Conservation (phyloP, 2,113 vertebrate species). For the Vombatus ursinus region DNA sequence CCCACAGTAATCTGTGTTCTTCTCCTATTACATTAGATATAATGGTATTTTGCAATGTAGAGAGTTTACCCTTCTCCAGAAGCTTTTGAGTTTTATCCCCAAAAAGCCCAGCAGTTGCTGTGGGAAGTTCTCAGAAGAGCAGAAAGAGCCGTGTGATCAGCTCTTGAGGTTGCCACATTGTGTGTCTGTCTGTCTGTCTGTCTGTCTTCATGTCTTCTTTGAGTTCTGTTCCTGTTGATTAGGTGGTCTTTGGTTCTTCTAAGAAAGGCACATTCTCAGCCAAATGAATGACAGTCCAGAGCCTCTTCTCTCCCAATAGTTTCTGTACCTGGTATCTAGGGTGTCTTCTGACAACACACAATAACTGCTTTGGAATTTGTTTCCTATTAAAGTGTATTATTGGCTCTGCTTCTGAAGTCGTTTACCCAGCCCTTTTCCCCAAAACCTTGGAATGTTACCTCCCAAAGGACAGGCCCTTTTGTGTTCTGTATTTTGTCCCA, state of each 20-base stretch:
- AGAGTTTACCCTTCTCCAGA: background rate
- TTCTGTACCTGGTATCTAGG: no score
- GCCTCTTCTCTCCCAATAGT: background rate
- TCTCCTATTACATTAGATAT: background rate
- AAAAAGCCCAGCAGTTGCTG: background rate
- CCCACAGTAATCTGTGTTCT: background rate
- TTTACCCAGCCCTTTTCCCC: background rate
- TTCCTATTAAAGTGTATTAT: background rate
- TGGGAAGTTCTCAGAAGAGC: background rate
- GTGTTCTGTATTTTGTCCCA: background rate
- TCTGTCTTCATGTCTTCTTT: no score
- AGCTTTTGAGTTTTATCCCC: conserved; percentile 13
- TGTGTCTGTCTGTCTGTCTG: no score
- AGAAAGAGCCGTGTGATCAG: background rate
- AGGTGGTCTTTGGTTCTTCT: background rate
- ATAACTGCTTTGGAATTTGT: conserved; percentile 11
- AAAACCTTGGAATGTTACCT: conserved; percentile 4
- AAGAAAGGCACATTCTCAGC: conserved; percentile 9
- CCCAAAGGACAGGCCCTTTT: conserved; percentile 3
- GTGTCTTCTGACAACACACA: background rate
- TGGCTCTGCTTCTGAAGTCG: conserved; percentile 28
- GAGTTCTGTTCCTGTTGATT: background rate
- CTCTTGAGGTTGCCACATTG: background rate
- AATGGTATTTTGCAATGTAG: background rate
- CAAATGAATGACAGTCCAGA: background rate